Percentiles rank a stretch among this genome's conserved stretches.
These are phyloP conservation scores for Picathartes gymnocephalus DNA, from an alignment of 2,113 vertebrate species.

Conservation along the genomic window DNA sequence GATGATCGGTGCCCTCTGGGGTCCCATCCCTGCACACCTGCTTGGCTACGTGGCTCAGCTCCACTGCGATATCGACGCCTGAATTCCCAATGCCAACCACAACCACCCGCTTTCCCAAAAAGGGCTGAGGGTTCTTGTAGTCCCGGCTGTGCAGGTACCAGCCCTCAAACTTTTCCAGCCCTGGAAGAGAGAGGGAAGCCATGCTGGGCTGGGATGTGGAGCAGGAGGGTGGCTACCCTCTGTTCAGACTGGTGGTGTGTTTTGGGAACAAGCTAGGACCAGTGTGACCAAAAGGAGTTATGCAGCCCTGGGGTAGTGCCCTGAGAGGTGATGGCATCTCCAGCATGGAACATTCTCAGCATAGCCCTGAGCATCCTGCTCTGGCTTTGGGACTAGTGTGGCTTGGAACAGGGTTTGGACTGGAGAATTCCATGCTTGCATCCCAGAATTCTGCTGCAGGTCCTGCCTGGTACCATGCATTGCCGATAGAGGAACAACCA, in stretches of 20 bases:
- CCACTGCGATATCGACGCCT: conserved; percentile 79
- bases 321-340: not conserved
- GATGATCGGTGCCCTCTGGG: accelerated
- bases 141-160: conserved; percentile 78
- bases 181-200: conserved; percentile 52
- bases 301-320: not conserved
- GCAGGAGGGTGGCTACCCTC: not conserved
- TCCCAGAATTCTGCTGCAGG: not conserved
- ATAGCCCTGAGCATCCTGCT: not conserved
- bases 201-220: not conserved
- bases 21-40: conserved; percentile 61
- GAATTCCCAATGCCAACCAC: conserved; percentile 84
- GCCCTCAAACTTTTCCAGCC: conserved; percentile 78
- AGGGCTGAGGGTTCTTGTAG: conserved; percentile 75
- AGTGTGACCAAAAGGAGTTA: not conserved
- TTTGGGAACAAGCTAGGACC: not conserved
- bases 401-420: not conserved
- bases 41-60: conserved; percentile 76
- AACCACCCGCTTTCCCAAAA: conserved; percentile 74
- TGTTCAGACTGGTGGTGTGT: not conserved
- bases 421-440: not conserved
- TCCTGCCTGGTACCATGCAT: not conserved
- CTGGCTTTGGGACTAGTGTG: not conserved
- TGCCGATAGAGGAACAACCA: not conserved
- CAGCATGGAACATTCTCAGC: not conserved